A percentile compares a stretch with the other conserved stretches of the same genome.
phyloP scores from a whole-genome alignment of 2,888 invertebrate genomes.

The Lypha dubia region DNA sequence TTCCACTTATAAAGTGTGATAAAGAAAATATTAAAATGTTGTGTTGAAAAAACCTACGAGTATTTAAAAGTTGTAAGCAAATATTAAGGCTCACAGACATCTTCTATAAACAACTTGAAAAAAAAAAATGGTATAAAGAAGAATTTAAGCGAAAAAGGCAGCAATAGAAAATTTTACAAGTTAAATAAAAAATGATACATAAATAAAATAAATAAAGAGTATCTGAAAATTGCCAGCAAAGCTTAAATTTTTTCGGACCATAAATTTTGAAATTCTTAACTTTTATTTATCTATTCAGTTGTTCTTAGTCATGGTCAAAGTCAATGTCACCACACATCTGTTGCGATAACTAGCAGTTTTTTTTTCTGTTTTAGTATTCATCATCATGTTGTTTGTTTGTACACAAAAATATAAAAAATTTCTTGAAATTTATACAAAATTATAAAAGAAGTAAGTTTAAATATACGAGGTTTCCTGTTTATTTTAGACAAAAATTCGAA shows the following conservation, averaged over 20 bases:
- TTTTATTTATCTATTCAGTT: slow-evolving; percentile 3
- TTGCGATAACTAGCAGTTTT: not conserved
- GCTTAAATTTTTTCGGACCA: not conserved
- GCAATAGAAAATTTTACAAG: too few relatives aligned
- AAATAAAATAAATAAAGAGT: not conserved
- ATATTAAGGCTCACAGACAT: slow-evolving; percentile 38
- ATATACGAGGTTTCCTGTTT: slow-evolving; percentile 15
- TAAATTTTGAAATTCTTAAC: not conserved
- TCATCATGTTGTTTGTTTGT: not conserved
- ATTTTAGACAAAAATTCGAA: too few relatives aligned
- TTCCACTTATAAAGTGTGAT: slow-evolving; percentile 16
- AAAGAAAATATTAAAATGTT: slow-evolving; percentile 28
- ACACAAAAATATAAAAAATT: not conserved
- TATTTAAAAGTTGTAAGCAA: not conserved
- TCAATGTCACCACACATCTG: slow-evolving; percentile 53
- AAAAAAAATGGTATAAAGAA: slow-evolving; percentile 6
- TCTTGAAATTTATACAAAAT: slow-evolving; percentile 6
- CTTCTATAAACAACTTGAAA: slow-evolving; percentile 1
- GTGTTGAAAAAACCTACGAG: not conserved
- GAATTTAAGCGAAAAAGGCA: too few relatives aligned
- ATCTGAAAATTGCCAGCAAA: not conserved
- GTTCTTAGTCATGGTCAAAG: slow-evolving; percentile 51
- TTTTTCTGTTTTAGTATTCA: not conserved
- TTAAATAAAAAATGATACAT: not conserved
- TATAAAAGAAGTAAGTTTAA: not conserved